phyloP scores from a whole-genome alignment of 2,113 vertebrate genomes.

The Clarias gariepinus region DNA sequence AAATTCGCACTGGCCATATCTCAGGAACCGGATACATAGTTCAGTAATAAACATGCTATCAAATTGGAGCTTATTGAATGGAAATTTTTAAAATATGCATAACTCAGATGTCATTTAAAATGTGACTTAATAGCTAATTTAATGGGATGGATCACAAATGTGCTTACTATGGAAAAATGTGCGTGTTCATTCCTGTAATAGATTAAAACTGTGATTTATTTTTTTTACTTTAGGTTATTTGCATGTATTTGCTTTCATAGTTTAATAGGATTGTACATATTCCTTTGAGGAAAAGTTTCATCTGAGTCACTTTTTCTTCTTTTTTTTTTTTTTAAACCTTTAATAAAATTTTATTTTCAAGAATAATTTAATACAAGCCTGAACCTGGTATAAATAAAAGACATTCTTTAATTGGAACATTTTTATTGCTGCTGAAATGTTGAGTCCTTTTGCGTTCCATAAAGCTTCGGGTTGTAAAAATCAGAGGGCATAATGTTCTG shows the following conservation, averaged over 20 bases:
- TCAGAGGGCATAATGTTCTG: conserved; percentile 1
- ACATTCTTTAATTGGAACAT: neutral
- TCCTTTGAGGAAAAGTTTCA: neutral
- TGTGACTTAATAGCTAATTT: too few relatives aligned
- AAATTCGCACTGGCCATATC: too few relatives aligned
- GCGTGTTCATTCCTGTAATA: neutral
- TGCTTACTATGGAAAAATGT: neutral
- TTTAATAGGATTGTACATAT: neutral
- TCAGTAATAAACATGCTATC: too few relatives aligned
- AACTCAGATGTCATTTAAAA: too few relatives aligned
- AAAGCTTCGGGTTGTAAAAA: conserved; percentile 2
- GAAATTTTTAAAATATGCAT: too few relatives aligned
- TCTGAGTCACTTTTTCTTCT: neutral
- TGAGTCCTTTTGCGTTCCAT: neutral
- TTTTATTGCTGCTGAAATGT: conserved; percentile 17
- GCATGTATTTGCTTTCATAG: neutral
- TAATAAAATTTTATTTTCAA: neutral
- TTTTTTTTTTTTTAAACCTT: neutral
- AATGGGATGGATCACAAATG: too few relatives aligned
- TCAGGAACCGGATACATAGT: too few relatives aligned
- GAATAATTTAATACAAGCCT: neutral
- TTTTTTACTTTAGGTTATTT: neutral
- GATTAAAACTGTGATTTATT: neutral
- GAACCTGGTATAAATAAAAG: neutral
- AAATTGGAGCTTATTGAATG: too few relatives aligned